phyloP scores from a whole-genome alignment of 1,140 invertebrate genomes.

The Temnothorax longispinosus region DNA sequence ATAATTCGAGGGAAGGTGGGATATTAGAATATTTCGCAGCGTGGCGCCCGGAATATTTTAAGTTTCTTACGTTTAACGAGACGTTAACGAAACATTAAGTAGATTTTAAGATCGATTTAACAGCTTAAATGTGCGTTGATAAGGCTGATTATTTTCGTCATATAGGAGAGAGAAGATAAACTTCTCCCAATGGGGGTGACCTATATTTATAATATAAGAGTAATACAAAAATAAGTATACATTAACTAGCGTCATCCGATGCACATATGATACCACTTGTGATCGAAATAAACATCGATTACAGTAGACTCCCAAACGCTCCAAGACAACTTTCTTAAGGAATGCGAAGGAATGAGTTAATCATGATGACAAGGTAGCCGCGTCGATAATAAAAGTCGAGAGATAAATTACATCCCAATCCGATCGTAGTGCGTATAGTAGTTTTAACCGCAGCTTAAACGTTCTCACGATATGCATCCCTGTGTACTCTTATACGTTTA shows the following conservation, averaged over 20 bases:
- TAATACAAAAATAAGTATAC: not conserved
- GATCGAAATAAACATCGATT: conserved; percentile 12
- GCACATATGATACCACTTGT: not conserved
- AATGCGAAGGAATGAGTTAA: not conserved
- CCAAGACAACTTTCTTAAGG: not conserved
- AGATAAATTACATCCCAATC: conserved; percentile 29
- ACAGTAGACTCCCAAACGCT: not conserved
- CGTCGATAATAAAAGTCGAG: conserved; percentile 10
- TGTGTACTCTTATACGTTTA: conserved; percentile 11
- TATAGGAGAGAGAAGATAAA: not conserved
- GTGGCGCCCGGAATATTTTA: conserved; percentile 33
- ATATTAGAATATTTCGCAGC: conserved; percentile 35
- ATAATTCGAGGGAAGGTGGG: not conserved
- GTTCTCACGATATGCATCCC: conserved; percentile 57
- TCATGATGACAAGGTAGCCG: not conserved
- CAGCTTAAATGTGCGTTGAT: not conserved
- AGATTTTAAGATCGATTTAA: not conserved
- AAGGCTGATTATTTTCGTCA: not conserved
- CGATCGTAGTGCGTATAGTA: conserved; percentile 33
- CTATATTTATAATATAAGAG: not conserved
- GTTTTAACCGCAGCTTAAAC: conserved; percentile 50
- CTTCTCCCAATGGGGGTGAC: not conserved
- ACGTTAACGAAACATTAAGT: not conserved
- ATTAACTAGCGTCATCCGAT: not conserved
- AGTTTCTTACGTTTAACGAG: not conserved